phyloP scores from a whole-genome alignment of 23 tunicate species.

The Ciona savignyi region DNA sequence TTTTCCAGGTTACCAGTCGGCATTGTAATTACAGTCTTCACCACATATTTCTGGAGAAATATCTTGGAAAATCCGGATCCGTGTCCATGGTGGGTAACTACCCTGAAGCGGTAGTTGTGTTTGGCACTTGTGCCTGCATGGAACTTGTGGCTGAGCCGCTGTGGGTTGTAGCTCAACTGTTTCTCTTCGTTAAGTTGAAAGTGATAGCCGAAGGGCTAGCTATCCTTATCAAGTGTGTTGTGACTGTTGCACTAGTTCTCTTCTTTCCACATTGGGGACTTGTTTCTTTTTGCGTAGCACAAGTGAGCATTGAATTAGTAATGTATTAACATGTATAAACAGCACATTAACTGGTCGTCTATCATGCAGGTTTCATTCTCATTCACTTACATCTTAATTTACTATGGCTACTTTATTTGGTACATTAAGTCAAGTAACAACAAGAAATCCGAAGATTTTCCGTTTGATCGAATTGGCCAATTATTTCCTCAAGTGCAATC shows the following conservation, averaged over 20 bases:
- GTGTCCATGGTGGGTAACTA: constrained; percentile 24
- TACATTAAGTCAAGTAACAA: constrained; percentile 23
- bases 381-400: constrained; percentile 17
- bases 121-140: constrained; percentile 59
- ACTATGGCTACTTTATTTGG: constrained; percentile 73
- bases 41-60: constrained; percentile 36
- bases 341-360: no score
- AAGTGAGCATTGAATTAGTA: constrained; percentile 35
- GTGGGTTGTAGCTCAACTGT: constrained; percentile 60
- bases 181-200: constrained; percentile 69
- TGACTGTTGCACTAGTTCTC: constrained; percentile 37
- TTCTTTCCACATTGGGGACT: constrained; percentile 70
- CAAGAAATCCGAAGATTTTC: constrained; percentile 59
- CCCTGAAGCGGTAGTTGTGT: constrained; percentile 29
- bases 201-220: constrained; percentile 73
- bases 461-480: constrained; percentile 25
- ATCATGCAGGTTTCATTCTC: constrained; percentile 53
- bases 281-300: constrained; percentile 44
- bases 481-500: constrained; percentile 38
- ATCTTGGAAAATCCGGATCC: constrained; percentile 63
- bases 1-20: constrained; percentile 79
- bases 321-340: no score
- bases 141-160: constrained; percentile 73
- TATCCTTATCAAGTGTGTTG: constrained; percentile 56
- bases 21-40: constrained; percentile 20